Base-by-base conservation (phyloP, 2,113 vertebrate species). In the Macrotis lagotis region DNA sequence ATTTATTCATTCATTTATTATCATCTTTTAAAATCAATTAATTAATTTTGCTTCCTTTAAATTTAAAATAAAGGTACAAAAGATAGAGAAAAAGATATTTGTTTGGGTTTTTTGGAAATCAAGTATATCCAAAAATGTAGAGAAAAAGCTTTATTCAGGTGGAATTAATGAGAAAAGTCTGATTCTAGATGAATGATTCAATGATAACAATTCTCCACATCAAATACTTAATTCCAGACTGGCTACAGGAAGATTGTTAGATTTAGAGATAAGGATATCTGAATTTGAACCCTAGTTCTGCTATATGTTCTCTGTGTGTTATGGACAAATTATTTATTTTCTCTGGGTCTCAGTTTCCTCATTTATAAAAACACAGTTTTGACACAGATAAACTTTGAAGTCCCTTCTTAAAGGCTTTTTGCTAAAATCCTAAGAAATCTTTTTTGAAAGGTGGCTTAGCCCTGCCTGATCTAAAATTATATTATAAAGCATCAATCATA, bases 151-250 rank as follows among this genome's bases (percentile, higher is more conserved):
- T 91, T 93, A 97, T 11, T 74, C 37, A 74, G 25, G 96, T 2
- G 37, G 49, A 95, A 96, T 96, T 96, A 92, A 96, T 95, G 95
- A 97, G 97, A 97, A 97, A 98, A 97, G 97, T 97, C 94, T 96
- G 95, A 97, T 96, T 97, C 96, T 96, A 94, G 74, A 91, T 95
- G 97, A 97, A 53, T 95, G 97, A 96, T 97, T 97, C 96, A 97
- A 96, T 97, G 96, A 97, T 52, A 95, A 95, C 89, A 96, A 96
- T 96, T 97, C 96, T 94, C 95, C 97, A 96, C 94, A 25, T 28
- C 52, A 92, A 66, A 89, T 89, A 37, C 94, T 88, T 96, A 96
- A 97, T 92, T 74, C 95, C 90, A 51, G 93, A 1, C 89, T 93
- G 96, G 95, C 94, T 59, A 10, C 31, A 37, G 31, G 31, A 66